Evolutionary conservation across 2,797 vertebrate species (phyloP).

Genomic region (Novumbra hubbsi): DNA sequence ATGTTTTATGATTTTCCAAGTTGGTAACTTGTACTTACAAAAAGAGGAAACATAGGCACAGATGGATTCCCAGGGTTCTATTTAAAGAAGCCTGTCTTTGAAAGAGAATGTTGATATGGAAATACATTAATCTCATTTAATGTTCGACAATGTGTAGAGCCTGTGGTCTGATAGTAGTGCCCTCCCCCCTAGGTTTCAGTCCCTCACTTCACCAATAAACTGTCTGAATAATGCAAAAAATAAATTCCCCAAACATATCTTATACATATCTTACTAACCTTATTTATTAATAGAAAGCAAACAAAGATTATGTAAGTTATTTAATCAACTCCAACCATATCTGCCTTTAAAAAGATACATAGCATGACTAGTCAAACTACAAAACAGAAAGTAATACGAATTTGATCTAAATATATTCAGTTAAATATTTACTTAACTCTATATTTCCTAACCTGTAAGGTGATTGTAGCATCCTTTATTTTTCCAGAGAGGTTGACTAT

Average conservation of each 20-base stretch:
- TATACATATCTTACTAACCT: background rate
- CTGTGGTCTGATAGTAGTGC: background rate
- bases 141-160: background rate
- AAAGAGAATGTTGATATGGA: background rate
- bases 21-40: slow-evolving; percentile 53
- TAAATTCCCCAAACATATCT: background rate
- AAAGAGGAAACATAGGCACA: slow-evolving; percentile 44
- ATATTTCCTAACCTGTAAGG: slow-evolving; percentile 5
- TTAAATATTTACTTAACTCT: too few relatives aligned
- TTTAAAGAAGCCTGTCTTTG: background rate
- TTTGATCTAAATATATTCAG: too few relatives aligned
- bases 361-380: too few relatives aligned
- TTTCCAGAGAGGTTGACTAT: background rate
- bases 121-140: too few relatives aligned
- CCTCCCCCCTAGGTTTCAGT: too few relatives aligned
- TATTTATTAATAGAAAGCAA: too few relatives aligned
- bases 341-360: too few relatives aligned
- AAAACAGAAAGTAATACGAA: too few relatives aligned
- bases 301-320: too few relatives aligned
- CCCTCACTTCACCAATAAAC: too few relatives aligned
- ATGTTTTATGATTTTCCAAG: background rate
- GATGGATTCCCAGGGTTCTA: slow-evolving; percentile 40
- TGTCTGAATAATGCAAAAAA: too few relatives aligned
- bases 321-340: too few relatives aligned
- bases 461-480: background rate